Base-by-base conservation (phyloP, 2,797 vertebrate species). In the Eupleurogrammus muticus region DNA sequence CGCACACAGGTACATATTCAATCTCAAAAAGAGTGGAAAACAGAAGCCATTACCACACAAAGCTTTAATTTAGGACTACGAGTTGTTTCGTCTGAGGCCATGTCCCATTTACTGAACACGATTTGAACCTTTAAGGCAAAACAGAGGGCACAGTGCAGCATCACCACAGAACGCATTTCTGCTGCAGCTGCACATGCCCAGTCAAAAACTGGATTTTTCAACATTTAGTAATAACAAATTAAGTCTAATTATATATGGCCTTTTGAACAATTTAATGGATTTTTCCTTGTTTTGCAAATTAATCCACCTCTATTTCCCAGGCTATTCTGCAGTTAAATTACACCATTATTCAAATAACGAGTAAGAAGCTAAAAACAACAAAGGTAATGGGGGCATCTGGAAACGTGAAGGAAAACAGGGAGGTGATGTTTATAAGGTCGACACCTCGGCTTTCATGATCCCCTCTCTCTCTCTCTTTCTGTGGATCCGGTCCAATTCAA, bases 331-430 rank as follows among this genome's bases (percentile, higher is more conserved):
- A 65, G 57, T 54, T 34, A 9, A 40, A 20, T 54, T 72, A 20
- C 28, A 66, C 35, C n/a, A 19, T 63, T 70, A 70, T 75, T 65
- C 70, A 80, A 78, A 51, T 61, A 60, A 75, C 19, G 13, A 68
- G 23, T 12, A 12, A 23, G 23, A 20, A 23, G 55, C 21, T 13
- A 48, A 53, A 64, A 59, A 36, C 42, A 62, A 23, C 40, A 48
- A 16, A 44, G 38, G 16, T 79, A 70, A 70, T 70, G 13, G 56
- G 24, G 4, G 54, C 64, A 28, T 66, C 21, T 36, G 4, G 13
- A 13, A 53, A 16, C 6, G 28, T 3, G 48, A 42, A 58, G 35
- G 16, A 48, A 64, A 75, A 44, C 20, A 54, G 0, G 20, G 38
- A 8, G 21, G 12, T 14, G 5, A 21, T 44, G 35, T 57, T 42